Percentiles rank a stretch among this genome's conserved stretches.
These are phyloP conservation scores for Drosophila mojavensis DNA, from an alignment of 1,140 invertebrate genomes.

Conservation along the genomic window DNA sequence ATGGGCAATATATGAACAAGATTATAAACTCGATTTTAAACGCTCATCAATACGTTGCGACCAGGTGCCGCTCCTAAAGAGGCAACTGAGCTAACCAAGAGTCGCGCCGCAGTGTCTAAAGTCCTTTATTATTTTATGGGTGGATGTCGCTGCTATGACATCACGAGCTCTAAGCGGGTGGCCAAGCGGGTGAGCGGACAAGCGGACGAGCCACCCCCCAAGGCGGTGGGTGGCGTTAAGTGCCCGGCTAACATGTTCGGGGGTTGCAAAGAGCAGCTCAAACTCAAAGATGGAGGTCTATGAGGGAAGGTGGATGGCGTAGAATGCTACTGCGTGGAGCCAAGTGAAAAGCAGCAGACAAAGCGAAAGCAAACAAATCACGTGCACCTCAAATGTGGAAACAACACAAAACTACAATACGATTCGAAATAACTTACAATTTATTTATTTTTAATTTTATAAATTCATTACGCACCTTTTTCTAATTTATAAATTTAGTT, in stretches of 20 bases:
- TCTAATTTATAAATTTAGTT: conserved; percentile 35
- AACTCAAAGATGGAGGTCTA: conserved; percentile 31
- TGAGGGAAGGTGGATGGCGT: conserved; percentile 12
- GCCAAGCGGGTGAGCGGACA: not conserved
- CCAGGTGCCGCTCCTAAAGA: conserved; percentile 39
- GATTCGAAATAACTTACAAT: conserved; percentile 1
- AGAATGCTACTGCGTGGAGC: conserved; percentile 36
- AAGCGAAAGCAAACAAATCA: conserved; percentile 59
- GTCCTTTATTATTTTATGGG: conserved; percentile 67
- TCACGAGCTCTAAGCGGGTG: conserved; percentile 48
- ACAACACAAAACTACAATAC: conserved; percentile 19
- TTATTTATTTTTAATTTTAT: not conserved
- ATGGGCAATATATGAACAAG: not conserved
- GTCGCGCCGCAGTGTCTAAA: conserved; percentile 58
- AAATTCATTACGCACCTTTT: conserved; percentile 44
- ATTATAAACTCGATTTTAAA: not conserved
- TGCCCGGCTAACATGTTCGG: conserved; percentile 60
- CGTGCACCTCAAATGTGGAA: conserved; percentile 57
- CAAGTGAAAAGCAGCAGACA: conserved; percentile 42
- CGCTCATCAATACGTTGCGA: conserved; percentile 24
- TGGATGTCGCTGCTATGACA: conserved; percentile 62
- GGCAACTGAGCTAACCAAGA: conserved; percentile 23
- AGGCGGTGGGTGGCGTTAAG: conserved; percentile 31
- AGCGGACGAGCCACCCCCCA: conserved; percentile 12
- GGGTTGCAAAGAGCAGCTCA: conserved; percentile 40